Evolutionary conservation across 1,140 invertebrate species (phyloP).

Genomic region (Drosophila repletoides): DNA sequence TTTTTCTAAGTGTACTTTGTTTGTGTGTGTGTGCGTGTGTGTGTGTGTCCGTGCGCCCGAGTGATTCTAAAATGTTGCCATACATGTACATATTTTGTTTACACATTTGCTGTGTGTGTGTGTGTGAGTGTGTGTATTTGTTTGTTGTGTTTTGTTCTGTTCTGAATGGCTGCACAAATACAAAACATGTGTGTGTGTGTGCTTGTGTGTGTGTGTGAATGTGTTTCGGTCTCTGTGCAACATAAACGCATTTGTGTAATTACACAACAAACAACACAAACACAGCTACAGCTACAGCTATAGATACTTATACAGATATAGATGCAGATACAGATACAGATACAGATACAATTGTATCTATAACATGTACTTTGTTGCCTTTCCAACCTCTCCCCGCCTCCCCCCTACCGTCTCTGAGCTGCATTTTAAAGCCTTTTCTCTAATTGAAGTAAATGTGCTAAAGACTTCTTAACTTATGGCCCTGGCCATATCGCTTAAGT

Average conservation of each 20-base stretch:
- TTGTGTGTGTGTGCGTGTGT: background rate
- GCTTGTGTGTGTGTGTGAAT: slow-evolving; percentile 38
- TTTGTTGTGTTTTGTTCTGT: slow-evolving; percentile 54
- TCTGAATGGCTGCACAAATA: slow-evolving; percentile 77
- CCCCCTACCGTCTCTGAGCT: background rate
- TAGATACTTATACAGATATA: no score
- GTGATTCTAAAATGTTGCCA: slow-evolving; percentile 63
- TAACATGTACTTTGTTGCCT: slow-evolving; percentile 32
- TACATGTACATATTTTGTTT: slow-evolving; percentile 55
- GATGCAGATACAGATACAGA: no score
- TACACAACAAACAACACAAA: slow-evolving; percentile 52
- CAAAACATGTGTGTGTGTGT: slow-evolving; percentile 64
- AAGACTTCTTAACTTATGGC: slow-evolving; percentile 41
- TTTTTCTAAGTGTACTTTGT: no score
- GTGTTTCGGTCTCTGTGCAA: slow-evolving; percentile 39
- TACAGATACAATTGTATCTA: slow-evolving; percentile 51
- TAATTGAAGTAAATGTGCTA: slow-evolving; percentile 67
- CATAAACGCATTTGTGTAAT: slow-evolving; percentile 77
- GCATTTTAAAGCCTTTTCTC: slow-evolving; percentile 23
- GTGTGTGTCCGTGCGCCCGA: slow-evolving; percentile 41
- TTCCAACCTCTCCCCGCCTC: slow-evolving; percentile 16
- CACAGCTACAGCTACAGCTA: no score
- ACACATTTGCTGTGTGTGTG: slow-evolving; percentile 39
- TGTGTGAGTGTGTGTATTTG: slow-evolving; percentile 43
- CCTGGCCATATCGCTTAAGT: slow-evolving; percentile 32